Conservation (phyloP, 1,140 invertebrate species). For the Bombus soroeensis region DNA sequence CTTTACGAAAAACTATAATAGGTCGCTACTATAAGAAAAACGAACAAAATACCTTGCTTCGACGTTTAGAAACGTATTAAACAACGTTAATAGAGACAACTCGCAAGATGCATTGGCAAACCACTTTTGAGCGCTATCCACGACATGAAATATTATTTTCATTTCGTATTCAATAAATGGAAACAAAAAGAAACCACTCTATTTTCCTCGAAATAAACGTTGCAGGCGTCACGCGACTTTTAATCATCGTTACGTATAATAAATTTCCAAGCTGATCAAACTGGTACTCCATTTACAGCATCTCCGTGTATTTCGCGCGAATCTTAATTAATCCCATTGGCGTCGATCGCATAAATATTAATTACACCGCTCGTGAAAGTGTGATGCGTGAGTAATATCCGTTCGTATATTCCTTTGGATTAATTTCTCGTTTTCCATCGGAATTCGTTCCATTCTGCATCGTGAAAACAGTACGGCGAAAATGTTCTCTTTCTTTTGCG, state of each 20-base stretch:
- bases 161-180: background rate
- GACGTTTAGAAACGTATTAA: background rate
- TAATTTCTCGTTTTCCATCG: conserved; percentile 44
- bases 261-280: conserved; percentile 32
- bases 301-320: conserved; percentile 2
- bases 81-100: background rate
- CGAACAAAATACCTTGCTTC: background rate
- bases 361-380: conserved; percentile 29
- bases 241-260: conserved; percentile 34
- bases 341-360: conserved; percentile 46
- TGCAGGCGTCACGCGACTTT: conserved; percentile 3
- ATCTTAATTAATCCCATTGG: conserved; percentile 43
- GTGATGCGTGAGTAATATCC: conserved; percentile 23
- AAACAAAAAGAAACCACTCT: background rate
- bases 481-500: background rate
- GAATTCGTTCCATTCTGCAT: too few species aligned
- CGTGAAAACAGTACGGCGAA: background rate
- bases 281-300: background rate
- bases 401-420: background rate
- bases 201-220: conserved; percentile 4
- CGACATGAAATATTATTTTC: conserved; percentile 6
- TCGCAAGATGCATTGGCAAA: background rate
- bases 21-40: too few species aligned
- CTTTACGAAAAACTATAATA: too few species aligned
- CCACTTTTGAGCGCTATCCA: background rate